phyloP scores from a whole-genome alignment of 1,140 invertebrate species.

The Magallana gigas region DNA sequence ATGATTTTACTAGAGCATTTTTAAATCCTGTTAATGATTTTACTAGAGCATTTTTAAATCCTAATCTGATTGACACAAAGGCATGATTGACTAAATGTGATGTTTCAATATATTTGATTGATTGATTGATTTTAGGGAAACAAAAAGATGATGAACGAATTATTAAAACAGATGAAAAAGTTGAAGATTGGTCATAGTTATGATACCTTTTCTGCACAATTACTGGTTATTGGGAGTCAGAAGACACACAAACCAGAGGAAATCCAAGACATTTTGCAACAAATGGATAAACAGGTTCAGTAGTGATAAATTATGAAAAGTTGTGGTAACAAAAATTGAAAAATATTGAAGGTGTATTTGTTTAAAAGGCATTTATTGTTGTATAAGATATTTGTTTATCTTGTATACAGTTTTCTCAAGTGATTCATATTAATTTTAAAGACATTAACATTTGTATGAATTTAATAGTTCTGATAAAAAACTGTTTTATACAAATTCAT shows the following conservation, averaged over 20 bases:
- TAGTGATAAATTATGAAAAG: no score
- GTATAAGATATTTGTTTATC: not conserved
- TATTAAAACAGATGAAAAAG: not conserved
- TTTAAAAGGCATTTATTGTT: no score
- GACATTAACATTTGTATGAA: no score
- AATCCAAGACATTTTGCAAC: not conserved
- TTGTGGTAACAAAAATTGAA: no score
- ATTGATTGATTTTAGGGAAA: not conserved
- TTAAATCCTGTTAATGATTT: no score
- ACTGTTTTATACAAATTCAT: not conserved
- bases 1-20: no score
- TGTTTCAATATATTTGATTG: no score
- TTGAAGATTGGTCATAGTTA: not conserved
- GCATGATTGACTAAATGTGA: no score
- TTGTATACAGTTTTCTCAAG: not conserved
- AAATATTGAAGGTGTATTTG: no score
- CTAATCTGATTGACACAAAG: no score
- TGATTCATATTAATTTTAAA: not conserved
- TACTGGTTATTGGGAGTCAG: not conserved
- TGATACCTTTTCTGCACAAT: conserved; percentile 9
- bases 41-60: no score
- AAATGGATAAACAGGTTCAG: not conserved
- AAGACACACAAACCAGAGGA: not conserved
- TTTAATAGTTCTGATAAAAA: no score
- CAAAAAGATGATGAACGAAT: not conserved